Evolutionary conservation across 2,888 invertebrate species (phyloP).

Genomic region (Nysson spinosus): DNA sequence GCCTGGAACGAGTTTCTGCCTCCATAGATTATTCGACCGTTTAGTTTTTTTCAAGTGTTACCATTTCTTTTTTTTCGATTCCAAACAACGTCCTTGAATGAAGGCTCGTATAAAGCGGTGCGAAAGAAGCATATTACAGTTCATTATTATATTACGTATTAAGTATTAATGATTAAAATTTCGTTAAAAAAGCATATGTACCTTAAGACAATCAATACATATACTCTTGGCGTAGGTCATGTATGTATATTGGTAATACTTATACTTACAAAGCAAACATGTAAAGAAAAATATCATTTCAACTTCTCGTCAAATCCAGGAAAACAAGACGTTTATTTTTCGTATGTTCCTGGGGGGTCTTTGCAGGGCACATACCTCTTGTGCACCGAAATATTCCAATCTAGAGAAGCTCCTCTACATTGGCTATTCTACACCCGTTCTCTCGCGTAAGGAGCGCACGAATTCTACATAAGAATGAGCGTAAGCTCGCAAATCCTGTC

Average conservation of each 20-base stretch:
- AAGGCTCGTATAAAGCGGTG: too few relatives aligned
- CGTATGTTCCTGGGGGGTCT: neutral
- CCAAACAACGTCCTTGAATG: too few relatives aligned
- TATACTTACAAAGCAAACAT: neutral
- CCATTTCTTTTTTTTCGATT: constrained; percentile 30
- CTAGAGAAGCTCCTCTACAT: neutral
- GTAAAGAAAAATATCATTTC: neutral
- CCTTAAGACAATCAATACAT: too few relatives aligned
- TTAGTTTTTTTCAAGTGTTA: neutral
- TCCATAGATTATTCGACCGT: neutral
- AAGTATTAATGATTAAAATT: too few relatives aligned
- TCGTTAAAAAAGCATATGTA: too few relatives aligned
- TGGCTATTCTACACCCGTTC: constrained; percentile 1
- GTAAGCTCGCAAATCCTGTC: constrained; percentile 12
- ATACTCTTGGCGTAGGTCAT: too few relatives aligned
- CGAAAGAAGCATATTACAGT: neutral
- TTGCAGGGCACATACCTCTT: neutral
- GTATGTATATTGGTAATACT: too few relatives aligned
- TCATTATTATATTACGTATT: neutral
- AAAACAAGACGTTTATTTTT: neutral
- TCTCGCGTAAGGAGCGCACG: constrained; percentile 1
- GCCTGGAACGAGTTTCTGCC: constrained; percentile 6
- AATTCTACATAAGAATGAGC: neutral
- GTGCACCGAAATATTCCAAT: constrained; percentile 13
- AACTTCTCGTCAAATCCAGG: neutral